Evolutionary conservation across 2,888 invertebrate genomes (phyloP).

Genomic region (Aquatica leii): DNA sequence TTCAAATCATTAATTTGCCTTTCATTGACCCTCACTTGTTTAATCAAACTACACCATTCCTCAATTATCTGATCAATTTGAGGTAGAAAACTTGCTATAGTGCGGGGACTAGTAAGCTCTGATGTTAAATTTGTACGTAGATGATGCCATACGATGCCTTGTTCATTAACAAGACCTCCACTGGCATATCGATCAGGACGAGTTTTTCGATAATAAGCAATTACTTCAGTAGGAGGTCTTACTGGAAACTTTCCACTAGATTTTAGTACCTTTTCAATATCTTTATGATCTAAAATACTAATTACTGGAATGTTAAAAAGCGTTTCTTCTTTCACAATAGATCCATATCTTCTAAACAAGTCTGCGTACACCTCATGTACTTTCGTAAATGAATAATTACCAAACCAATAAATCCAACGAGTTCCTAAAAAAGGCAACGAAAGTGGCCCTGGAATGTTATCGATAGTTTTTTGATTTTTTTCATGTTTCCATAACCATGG

Average conservation of each 20-base stretch:
- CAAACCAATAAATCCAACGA: constrained; percentile 76
- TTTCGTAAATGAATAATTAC: constrained; percentile 74
- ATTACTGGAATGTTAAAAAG: constrained; percentile 77
- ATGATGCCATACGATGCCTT: constrained; percentile 76
- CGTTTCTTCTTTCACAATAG: constrained; percentile 79
- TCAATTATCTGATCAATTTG: constrained; percentile 78
- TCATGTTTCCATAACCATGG: constrained; percentile 49
- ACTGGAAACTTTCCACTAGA: constrained; percentile 78
- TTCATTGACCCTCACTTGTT: constrained; percentile 63
- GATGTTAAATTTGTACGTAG: constrained; percentile 77
- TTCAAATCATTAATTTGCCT: constrained; percentile 71
- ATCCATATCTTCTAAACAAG: constrained; percentile 76
- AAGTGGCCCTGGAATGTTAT: constrained; percentile 76
- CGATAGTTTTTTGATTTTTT: constrained; percentile 32
- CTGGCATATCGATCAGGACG: constrained; percentile 83
- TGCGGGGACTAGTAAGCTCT: constrained; percentile 78
- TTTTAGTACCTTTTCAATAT: constrained; percentile 79
- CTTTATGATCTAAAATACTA: constrained; percentile 73
- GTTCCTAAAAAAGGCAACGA: constrained; percentile 80
- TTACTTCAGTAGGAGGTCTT: constrained; percentile 84
- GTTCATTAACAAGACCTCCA: constrained; percentile 85
- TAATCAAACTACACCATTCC: constrained; percentile 76
- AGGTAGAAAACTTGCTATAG: constrained; percentile 78
- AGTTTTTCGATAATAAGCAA: constrained; percentile 75
- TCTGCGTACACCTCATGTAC: constrained; percentile 82